These are phyloP conservation scores for fruit fly (Drosophila melanogaster) DNA, from an alignment of 1,140 invertebrate genomes.

Conservation along the genomic window DNA sequence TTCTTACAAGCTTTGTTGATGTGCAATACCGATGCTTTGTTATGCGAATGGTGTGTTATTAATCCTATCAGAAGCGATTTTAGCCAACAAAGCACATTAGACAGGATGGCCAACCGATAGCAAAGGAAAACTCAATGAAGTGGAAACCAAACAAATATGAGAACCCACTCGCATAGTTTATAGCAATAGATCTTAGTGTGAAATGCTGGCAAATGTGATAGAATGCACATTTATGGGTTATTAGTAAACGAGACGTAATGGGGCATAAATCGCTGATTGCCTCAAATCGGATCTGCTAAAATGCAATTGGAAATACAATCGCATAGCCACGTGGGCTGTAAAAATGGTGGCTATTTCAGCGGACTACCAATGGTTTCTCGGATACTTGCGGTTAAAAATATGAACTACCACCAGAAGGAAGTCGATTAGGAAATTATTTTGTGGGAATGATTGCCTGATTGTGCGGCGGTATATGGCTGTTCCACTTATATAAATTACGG, in stretches of 20 bases:
- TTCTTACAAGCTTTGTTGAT: conserved; percentile 4
- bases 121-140: conserved; percentile 8
- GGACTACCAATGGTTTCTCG: conserved; percentile 6
- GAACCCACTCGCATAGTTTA: conserved; percentile 1
- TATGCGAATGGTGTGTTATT: conserved; percentile 3
- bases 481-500: conserved; percentile 2
- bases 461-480: conserved; percentile 22
- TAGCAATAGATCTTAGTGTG: conserved; percentile 4
- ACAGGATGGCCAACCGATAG: not conserved
- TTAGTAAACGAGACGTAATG: not conserved
- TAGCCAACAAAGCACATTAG: conserved; percentile 1
- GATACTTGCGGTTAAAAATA: conserved; percentile 9
- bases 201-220: not conserved
- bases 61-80: conserved; percentile 27
- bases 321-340: not conserved
- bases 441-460: conserved; percentile 8
- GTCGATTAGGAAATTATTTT: not conserved
- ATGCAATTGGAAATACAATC: no score
- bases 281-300: not conserved
- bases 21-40: conserved; percentile 15
- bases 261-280: not conserved
- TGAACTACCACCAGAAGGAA: conserved; percentile 2
- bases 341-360: not conserved
- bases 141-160: not conserved
- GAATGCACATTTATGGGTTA: not conserved